phyloP scores from a whole-genome alignment of 2,888 invertebrate species.

The Tiliacea aurago region DNA sequence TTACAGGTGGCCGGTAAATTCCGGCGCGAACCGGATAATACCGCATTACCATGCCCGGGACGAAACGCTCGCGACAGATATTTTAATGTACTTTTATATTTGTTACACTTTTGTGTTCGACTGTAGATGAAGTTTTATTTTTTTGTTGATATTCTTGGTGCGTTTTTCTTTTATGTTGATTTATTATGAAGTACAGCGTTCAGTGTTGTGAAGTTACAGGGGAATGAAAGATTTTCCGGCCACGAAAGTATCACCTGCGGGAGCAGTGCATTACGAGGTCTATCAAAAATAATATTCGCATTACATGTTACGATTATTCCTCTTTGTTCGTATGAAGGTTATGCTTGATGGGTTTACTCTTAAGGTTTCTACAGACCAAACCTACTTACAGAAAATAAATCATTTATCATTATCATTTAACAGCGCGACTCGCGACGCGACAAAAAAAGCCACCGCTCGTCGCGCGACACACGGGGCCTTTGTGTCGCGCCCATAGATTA shows the following conservation, averaged over 20 bases:
- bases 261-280: conserved; percentile 1
- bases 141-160: conserved; percentile 30
- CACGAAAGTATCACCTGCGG: conserved; percentile 19
- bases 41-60: conserved; percentile 69
- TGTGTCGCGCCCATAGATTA: too few species aligned
- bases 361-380: too few species aligned
- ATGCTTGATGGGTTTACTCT: background rate
- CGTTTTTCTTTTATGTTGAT: conserved; percentile 41
- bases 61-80: conserved; percentile 59
- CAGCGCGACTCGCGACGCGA: too few species aligned
- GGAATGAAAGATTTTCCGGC: conserved; percentile 5
- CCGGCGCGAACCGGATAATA: conserved; percentile 76
- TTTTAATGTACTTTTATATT: conserved; percentile 66
- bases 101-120: conserved; percentile 61
- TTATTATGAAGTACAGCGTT: conserved; percentile 39
- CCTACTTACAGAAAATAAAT: too few species aligned
- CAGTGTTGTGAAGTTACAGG: conserved; percentile 1
- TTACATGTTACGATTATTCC: conserved; percentile 38
- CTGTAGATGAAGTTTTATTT: conserved; percentile 45
- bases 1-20: conserved; percentile 87
- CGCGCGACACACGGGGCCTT: too few species aligned
- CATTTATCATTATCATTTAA: too few species aligned
- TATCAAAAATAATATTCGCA: conserved; percentile 42
- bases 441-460: too few species aligned
- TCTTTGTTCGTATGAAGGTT: conserved; percentile 8